Conservation (phyloP, 1,140 invertebrate species). For the Apis cerana region DNA sequence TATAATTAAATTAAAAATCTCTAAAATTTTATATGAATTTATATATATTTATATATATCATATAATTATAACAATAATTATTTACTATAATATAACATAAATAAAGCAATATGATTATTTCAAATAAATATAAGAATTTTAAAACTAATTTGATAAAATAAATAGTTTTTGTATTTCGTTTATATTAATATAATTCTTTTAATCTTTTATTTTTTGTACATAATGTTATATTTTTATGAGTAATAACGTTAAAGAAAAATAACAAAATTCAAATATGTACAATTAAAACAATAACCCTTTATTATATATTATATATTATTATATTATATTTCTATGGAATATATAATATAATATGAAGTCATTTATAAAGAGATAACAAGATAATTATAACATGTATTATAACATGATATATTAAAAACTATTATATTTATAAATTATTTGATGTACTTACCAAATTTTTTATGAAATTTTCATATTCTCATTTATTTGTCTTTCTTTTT, state of each 20-base stretch:
- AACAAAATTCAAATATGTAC: background rate
- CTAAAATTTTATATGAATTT: background rate
- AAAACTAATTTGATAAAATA: background rate
- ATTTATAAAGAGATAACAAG: background rate
- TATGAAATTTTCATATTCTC: conserved; percentile 1
- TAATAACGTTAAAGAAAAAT: background rate
- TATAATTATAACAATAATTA: background rate
- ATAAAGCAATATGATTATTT: background rate
- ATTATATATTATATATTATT: background rate
- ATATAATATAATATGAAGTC: background rate
- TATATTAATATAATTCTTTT: background rate
- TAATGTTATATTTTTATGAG: background rate
- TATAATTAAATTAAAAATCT: background rate
- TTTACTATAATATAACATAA: background rate
- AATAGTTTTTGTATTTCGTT: background rate
- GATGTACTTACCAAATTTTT: conserved; percentile 45
- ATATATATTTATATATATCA: background rate
- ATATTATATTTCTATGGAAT: background rate
- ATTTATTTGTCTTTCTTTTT: background rate
- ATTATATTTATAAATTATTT: conserved; percentile 37
- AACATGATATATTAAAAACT: conserved; percentile 35
- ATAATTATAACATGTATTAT: background rate
- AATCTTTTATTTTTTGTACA: background rate
- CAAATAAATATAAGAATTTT: background rate
- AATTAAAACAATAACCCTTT: background rate